Conservation (phyloP, 2,888 invertebrate species). For the Drosophila diplacantha region DNA sequence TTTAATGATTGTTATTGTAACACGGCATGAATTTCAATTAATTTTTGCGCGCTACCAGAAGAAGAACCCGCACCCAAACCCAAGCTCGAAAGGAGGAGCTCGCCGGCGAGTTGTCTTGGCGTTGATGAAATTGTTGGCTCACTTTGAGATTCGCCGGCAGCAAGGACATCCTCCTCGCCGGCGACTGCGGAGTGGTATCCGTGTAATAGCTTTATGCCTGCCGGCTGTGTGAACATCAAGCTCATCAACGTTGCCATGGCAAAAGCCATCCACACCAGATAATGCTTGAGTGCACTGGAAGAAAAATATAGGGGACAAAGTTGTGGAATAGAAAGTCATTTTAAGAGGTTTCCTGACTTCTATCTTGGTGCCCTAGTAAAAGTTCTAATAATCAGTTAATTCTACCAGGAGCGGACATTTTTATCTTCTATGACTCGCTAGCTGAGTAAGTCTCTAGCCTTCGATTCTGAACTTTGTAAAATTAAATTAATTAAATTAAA, state of each 20-base stretch:
- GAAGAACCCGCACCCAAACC: slow-evolving; percentile 31
- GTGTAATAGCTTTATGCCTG: slow-evolving; percentile 74
- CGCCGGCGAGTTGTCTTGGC: slow-evolving; percentile 47
- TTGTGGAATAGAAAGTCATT: not conserved
- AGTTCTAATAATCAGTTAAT: not conserved
- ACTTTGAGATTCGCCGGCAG: slow-evolving; percentile 72
- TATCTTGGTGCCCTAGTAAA: not conserved
- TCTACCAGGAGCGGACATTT: not conserved
- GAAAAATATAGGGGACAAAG: not conserved
- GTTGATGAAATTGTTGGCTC: slow-evolving; percentile 71
- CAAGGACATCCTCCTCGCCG: slow-evolving; percentile 62
- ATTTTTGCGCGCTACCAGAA: slow-evolving; percentile 68
- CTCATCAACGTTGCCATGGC: slow-evolving; percentile 52
- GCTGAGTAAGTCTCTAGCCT: not conserved
- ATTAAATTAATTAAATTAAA: no score
- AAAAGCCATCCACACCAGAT: slow-evolving; percentile 42
- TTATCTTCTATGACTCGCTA: not conserved
- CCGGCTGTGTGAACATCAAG: slow-evolving; percentile 77
- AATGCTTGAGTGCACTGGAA: slow-evolving; percentile 21
- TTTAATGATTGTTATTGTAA: slow-evolving; percentile 71
- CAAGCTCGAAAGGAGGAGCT: slow-evolving; percentile 1
- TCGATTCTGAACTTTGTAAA: no score
- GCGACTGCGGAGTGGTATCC: slow-evolving; percentile 16
- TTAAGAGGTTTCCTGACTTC: not conserved
- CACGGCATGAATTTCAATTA: slow-evolving; percentile 71